These are phyloP conservation scores for Erebia palarica DNA, from an alignment of 2,888 invertebrate genomes.

Conservation along the genomic window DNA sequence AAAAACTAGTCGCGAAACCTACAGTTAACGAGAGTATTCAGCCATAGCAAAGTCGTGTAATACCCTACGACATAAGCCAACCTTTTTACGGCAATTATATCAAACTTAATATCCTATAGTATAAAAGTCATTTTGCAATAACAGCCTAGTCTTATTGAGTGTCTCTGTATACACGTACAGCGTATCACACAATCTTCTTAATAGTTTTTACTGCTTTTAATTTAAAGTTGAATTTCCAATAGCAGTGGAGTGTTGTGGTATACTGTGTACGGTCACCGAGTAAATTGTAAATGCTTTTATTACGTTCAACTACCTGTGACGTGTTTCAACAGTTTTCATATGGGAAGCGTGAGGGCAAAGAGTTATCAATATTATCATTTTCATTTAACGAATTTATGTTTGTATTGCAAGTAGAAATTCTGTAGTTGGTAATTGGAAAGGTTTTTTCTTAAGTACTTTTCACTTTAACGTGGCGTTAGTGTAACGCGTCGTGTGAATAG, in stretches of 20 bases:
- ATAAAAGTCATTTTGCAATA: constrained; percentile 23
- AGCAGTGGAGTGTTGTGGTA: neutral
- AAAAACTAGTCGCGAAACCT: constrained; percentile 42
- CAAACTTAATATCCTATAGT: neutral
- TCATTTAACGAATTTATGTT: constrained; percentile 7
- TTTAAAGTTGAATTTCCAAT: constrained; percentile 20
- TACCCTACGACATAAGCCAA: constrained; percentile 31
- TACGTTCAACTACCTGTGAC: constrained; percentile 42
- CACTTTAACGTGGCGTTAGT: too few species aligned
- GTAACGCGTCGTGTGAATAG: too few species aligned
- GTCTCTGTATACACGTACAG: constrained; percentile 12
- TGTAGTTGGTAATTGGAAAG: neutral
- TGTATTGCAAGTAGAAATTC: neutral
- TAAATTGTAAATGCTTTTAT: constrained; percentile 44
- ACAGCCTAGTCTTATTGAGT: neutral
- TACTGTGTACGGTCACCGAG: constrained; percentile 38
- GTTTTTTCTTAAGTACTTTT: too few species aligned
- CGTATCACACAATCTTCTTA: neutral
- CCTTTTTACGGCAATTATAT: neutral
- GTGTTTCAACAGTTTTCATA: constrained; percentile 39
- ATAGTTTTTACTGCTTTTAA: neutral
- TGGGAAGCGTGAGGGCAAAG: constrained; percentile 27
- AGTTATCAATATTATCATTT: constrained; percentile 19
- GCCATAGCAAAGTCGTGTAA: constrained; percentile 43
- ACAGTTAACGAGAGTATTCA: constrained; percentile 45